Percentiles rank a stretch among this genome's conserved stretches.
Evolutionary conservation across 2,888 invertebrate species (phyloP).

Genomic region (Andricus quercusramuli): DNA sequence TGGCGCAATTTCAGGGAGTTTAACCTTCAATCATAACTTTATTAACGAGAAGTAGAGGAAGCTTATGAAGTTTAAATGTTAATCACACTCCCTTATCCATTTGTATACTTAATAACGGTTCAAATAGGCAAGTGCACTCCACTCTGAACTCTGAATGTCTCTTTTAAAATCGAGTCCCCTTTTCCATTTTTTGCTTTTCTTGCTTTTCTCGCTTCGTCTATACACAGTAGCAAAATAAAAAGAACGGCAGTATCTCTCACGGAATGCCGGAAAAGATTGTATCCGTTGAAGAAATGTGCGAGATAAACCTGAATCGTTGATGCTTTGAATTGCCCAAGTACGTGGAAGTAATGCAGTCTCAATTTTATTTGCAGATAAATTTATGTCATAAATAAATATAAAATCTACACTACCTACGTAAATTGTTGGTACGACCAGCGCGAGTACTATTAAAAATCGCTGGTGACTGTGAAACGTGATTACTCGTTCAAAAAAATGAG

Average conservation of each 20-base stretch:
- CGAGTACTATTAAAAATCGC: no score
- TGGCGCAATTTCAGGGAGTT: constrained; percentile 73
- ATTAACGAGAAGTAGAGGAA: constrained; percentile 66
- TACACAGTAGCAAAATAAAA: constrained; percentile 37
- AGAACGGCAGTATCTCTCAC: constrained; percentile 48
- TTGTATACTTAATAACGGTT: constrained; percentile 70
- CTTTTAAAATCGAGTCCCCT: constrained; percentile 56
- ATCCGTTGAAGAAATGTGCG: constrained; percentile 39
- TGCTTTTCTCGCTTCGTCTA: constrained; percentile 41
- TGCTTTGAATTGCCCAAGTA: constrained; percentile 41
- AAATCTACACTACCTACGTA: not conserved
- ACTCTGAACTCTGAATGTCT: constrained; percentile 52
- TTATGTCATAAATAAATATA: not conserved
- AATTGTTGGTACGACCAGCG: no score
- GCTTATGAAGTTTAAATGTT: constrained; percentile 44
- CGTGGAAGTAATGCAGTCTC: constrained; percentile 29
- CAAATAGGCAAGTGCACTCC: constrained; percentile 58
- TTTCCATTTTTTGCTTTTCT: constrained; percentile 42
- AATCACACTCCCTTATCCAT: constrained; percentile 56
- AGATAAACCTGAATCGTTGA: constrained; percentile 39
- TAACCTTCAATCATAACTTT: constrained; percentile 75
- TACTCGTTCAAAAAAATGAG: no score
- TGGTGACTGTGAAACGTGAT: no score
- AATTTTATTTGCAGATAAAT: constrained; percentile 17
- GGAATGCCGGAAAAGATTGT: constrained; percentile 44